Conservation (phyloP, 1,140 invertebrate species). For the Caenorhabditis tropicalis region DNA sequence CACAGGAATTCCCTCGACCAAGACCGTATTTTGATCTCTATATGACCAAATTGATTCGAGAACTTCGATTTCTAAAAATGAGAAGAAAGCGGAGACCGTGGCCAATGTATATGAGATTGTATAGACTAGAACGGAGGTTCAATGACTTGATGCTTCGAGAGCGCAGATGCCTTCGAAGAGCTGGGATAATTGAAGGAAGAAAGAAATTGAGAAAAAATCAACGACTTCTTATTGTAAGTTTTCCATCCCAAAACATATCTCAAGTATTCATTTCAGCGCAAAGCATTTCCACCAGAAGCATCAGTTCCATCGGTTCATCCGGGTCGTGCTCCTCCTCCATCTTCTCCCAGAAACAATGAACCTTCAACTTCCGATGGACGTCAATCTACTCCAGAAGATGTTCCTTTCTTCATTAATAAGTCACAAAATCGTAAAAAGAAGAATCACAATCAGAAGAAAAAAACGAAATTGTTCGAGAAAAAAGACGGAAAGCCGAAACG, state of each 20-base stretch:
- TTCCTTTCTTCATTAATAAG: neutral
- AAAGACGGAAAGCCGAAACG: neutral
- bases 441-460: neutral
- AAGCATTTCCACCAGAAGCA: neutral
- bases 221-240: neutral
- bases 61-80: constrained; percentile 17
- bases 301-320: too few relatives aligned
- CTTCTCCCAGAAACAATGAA: neutral
- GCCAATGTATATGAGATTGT: constrained; percentile 5
- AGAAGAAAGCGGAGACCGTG: constrained; percentile 1
- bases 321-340: neutral
- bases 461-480: neutral
- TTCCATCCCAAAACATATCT: too few relatives aligned
- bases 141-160: neutral
- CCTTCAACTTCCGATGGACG: neutral
- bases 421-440: neutral
- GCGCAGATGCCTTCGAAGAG: neutral
- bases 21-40: neutral
- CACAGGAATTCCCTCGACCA: neutral
- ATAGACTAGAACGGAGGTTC: neutral
- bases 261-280: neutral
- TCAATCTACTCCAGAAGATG: neutral
- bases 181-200: neutral
- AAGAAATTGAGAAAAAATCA: neutral
- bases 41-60: neutral